Conservation (phyloP, 2,113 vertebrate species). For the Lagenorhynchus albirostris region DNA sequence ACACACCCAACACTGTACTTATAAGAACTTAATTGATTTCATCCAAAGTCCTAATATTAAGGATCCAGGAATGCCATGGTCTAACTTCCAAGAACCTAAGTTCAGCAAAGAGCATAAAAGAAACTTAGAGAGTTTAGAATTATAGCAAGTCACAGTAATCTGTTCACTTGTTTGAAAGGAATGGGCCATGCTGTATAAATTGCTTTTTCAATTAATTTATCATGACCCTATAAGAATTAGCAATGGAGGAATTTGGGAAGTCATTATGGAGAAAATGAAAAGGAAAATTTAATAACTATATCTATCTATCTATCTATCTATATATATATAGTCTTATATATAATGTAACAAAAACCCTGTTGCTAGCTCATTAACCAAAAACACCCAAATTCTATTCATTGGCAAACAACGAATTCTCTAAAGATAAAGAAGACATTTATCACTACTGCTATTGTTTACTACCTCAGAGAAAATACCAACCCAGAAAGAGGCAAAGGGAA, state of each 20-base stretch:
- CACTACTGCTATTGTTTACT: not conserved
- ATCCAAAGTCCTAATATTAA: not conserved
- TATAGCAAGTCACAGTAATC: not conserved
- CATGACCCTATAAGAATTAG: conserved; percentile 11
- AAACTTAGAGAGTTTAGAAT: not conserved
- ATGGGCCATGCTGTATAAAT: not conserved
- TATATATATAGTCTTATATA: not conserved
- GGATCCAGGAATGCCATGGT: not conserved
- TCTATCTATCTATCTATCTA: too few relatives aligned
- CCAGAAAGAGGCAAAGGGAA: not conserved
- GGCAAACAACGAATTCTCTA: conserved; percentile 17
- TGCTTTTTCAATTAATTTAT: conserved; percentile 49
- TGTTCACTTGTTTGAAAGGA: conserved; percentile 22
- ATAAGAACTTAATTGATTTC: not conserved
- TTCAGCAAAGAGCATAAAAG: not conserved
- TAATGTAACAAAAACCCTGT: conserved; percentile 15
- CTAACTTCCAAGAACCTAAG: not conserved
- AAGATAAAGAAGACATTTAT: conserved; percentile 11
- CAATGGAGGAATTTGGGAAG: not conserved
- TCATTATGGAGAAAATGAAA: conserved; percentile 15
- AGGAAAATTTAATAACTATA: conserved; percentile 25
- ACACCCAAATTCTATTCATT: not conserved
- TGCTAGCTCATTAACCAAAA: conserved; percentile 33
- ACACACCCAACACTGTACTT: not conserved
- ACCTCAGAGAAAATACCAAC: conserved; percentile 37